Evolutionary conservation across 2,113 vertebrate genomes (phyloP).

Genomic region (Pteronura brasiliensis): DNA sequence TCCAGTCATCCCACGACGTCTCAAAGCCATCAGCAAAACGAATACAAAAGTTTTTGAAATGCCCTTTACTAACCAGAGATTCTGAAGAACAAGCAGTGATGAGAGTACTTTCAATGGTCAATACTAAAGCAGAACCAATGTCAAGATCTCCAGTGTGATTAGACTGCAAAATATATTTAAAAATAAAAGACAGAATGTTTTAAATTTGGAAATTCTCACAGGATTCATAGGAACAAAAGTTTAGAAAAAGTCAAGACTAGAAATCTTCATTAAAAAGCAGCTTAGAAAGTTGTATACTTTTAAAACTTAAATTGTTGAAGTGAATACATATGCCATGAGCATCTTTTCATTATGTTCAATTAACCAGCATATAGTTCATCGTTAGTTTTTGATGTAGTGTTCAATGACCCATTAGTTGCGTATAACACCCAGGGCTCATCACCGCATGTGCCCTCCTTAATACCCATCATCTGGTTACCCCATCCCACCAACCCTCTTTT

Average conservation of each 20-base stretch:
- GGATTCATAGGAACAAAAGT: not conserved
- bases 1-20: slow-evolving; percentile 99
- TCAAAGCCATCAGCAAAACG: slow-evolving; percentile 99
- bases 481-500: not conserved
- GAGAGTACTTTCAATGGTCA: slow-evolving; percentile 98
- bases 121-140: slow-evolving; percentile 95
- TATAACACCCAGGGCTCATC: not conserved
- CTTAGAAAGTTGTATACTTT: not conserved
- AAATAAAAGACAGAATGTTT: not conserved
- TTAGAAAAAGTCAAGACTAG: not conserved
- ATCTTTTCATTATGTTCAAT: not conserved
- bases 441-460: not conserved
- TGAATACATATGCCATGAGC: not conserved
- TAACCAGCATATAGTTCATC: not conserved
- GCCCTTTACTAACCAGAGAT: slow-evolving; percentile 98
- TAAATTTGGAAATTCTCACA: not conserved
- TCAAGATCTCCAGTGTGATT: slow-evolving; percentile 96
- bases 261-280: slow-evolving; percentile 13
- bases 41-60: slow-evolving; percentile 99
- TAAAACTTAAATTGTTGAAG: slow-evolving; percentile 24
- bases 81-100: slow-evolving; percentile 99
- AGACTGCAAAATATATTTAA: slow-evolving; percentile 82
- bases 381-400: not conserved
- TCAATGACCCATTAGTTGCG: not conserved
- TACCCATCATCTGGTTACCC: not conserved